Base-by-base conservation (phyloP, 2,888 invertebrate genomes). In the Rhyacophila evoluta region DNA sequence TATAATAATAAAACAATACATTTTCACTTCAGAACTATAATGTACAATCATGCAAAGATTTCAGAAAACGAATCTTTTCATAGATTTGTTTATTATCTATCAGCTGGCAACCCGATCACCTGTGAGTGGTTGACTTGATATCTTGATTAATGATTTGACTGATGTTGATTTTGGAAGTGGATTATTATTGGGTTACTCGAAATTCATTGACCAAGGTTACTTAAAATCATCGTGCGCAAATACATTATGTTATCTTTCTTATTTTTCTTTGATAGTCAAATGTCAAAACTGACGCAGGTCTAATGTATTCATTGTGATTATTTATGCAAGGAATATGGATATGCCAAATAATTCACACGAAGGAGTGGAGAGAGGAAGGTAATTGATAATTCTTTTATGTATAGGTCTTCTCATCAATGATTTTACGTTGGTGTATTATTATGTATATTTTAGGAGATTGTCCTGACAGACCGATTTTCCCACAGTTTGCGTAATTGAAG, bases 341-440 rank as follows among this genome's bases (percentile, higher is more conserved):
- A 74, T 72, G 70, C 69, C 79, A 77, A 79, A 74, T 41, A 73
- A 69, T 39, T 77, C 77, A 12, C 74, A 72, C 55, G 79, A 79
- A 41, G 79, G 79, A 41, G 67, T 74, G 38, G 79, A 79, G 68
- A 79, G 73, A 77, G 79, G 79, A 74, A 79, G 79, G 79, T 77
- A 74, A 72, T 1, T 10, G 19, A 8, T 19, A 8, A 15, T 8
- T 55, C 19, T 55, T n/a, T n/a, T n/a, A n/a, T n/a, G n/a, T n/a
- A n/a, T n/a, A n/a, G n/a, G n/a, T n/a, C n/a, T n/a, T n/a, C n/a
- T n/a, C n/a, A n/a, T n/a, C n/a, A n/a, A n/a, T n/a, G n/a, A n/a
- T n/a, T n/a, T n/a, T n/a, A n/a, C n/a, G n/a, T n/a, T n/a, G 19
- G 2, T 19, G 15, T 19, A 8, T 19, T 55, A 8, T 10, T 8